phyloP scores from a whole-genome alignment of 1,140 invertebrate genomes.

The Zaprionus lachaisei region DNA sequence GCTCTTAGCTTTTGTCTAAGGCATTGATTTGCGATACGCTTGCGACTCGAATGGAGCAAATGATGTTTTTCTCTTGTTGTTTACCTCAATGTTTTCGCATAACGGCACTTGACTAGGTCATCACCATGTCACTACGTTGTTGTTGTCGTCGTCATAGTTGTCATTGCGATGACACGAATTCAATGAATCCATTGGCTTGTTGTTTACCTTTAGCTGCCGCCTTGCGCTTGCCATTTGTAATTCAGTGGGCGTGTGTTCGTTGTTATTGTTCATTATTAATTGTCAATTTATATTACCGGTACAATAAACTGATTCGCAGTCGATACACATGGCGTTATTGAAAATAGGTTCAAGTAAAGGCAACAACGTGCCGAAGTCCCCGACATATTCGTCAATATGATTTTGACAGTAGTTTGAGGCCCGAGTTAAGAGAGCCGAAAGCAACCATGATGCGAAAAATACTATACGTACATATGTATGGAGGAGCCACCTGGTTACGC shows the following conservation, averaged over 20 bases:
- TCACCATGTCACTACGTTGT: constrained; percentile 37
- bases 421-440: constrained; percentile 45
- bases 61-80: constrained; percentile 11
- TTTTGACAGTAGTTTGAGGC: constrained; percentile 63
- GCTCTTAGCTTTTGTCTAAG: constrained; percentile 15
- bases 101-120: constrained; percentile 62
- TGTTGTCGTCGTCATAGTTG: constrained; percentile 43
- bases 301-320: constrained; percentile 49
- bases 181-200: constrained; percentile 68
- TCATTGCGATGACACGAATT: constrained; percentile 56
- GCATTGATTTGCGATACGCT: constrained; percentile 51
- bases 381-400: constrained; percentile 41
- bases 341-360: constrained; percentile 59
- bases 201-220: constrained; percentile 45
- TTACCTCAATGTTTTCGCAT: constrained; percentile 11
- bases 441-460: constrained; percentile 45
- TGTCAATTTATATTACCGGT: constrained; percentile 71
- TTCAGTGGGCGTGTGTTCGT: constrained; percentile 45
- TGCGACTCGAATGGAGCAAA: constrained; percentile 14
- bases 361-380: constrained; percentile 22
- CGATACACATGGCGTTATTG: constrained; percentile 63
- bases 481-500: background rate
- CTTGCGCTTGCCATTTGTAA: constrained; percentile 18
- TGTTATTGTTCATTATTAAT: constrained; percentile 18
- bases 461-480: constrained; percentile 1